Percentiles rank a stretch among this genome's conserved stretches.
These are phyloP conservation scores for Lymantria monacha DNA, from an alignment of 2,888 invertebrate species.

Conservation along the genomic window DNA sequence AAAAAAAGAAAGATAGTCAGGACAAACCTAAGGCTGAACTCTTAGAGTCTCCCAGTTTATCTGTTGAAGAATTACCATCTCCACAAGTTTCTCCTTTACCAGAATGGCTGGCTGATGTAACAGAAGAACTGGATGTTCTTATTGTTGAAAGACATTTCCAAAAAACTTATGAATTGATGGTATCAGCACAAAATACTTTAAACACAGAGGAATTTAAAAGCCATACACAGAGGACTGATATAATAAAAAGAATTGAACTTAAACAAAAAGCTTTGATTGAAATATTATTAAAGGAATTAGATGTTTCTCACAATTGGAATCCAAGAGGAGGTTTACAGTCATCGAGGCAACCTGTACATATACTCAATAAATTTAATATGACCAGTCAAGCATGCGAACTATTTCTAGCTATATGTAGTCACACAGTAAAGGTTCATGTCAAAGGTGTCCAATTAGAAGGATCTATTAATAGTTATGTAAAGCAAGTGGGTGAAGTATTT, in stretches of 20 bases:
- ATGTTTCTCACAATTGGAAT: constrained; percentile 94
- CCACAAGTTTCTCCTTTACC: constrained; percentile 79
- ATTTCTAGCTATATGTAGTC: constrained; percentile 91
- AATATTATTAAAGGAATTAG: constrained; percentile 93
- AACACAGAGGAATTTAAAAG: constrained; percentile 63
- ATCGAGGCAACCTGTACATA: constrained; percentile 90
- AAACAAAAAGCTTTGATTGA: constrained; percentile 91
- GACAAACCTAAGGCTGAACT: constrained; percentile 66
- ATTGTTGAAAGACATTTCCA: constrained; percentile 98
- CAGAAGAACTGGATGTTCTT: constrained; percentile 96
- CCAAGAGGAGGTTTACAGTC: constrained; percentile 94
- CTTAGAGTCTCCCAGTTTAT: constrained; percentile 73
- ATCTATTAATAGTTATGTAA: constrained; percentile 89
- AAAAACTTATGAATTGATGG: constrained; percentile 92
- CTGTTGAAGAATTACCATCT: constrained; percentile 69
- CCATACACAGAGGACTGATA: constrained; percentile 65
- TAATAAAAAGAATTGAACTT: constrained; percentile 84
- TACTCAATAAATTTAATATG: constrained; percentile 89
- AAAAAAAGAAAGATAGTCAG: constrained; percentile 70
- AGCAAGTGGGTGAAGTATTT: constrained; percentile 91
- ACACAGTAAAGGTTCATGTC: constrained; percentile 90
- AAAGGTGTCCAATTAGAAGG: constrained; percentile 91
- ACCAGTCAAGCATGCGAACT: constrained; percentile 89
- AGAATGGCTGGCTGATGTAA: constrained; percentile 94
- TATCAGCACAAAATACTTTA: constrained; percentile 72